Evolutionary conservation across 2,888 invertebrate genomes (phyloP).

Genomic region (Siphonodentalium dalli): DNA sequence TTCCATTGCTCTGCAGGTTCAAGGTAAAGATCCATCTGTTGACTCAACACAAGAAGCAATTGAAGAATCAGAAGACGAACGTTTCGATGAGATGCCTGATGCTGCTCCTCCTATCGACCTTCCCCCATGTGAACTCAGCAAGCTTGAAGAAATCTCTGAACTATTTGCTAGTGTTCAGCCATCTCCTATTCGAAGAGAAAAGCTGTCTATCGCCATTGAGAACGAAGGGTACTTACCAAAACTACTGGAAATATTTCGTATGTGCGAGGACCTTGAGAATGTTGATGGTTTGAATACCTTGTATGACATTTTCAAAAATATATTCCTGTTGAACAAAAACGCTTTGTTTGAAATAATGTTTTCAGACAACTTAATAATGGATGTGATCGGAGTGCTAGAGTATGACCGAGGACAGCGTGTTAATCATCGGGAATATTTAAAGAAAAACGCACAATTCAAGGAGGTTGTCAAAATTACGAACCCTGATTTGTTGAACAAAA

Average conservation of each 20-base stretch:
- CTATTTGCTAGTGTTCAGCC: conserved; percentile 70
- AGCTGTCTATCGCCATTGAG: conserved; percentile 90
- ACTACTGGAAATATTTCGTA: conserved; percentile 91
- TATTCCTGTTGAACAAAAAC: conserved; percentile 97
- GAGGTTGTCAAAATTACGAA: conserved; percentile 90
- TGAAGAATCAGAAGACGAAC: conserved; percentile 76
- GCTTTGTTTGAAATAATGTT: conserved; percentile 97
- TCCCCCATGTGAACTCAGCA: conserved; percentile 91
- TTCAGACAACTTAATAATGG: conserved; percentile 92
- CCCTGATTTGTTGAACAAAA: conserved; percentile 92
- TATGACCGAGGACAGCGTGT: conserved; percentile 80
- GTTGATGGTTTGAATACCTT: conserved; percentile 86
- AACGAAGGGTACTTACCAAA: conserved; percentile 95
- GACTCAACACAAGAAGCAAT: conserved; percentile 84
- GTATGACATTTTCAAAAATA: conserved; percentile 97
- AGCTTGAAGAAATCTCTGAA: conserved; percentile 94
- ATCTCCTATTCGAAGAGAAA: conserved; percentile 90
- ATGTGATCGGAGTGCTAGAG: conserved; percentile 90
- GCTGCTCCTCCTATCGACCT: conserved; percentile 92
- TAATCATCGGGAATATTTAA: conserved; percentile 92
- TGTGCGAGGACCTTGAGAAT: conserved; percentile 96
- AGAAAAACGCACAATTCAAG: conserved; percentile 78
- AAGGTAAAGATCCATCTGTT: conserved; percentile 98
- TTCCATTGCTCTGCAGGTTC: conserved; percentile 74
- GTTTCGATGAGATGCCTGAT: conserved; percentile 95